Base-by-base conservation (phyloP, 1,140 invertebrate species). In the Drosophila yakuba region DNA sequence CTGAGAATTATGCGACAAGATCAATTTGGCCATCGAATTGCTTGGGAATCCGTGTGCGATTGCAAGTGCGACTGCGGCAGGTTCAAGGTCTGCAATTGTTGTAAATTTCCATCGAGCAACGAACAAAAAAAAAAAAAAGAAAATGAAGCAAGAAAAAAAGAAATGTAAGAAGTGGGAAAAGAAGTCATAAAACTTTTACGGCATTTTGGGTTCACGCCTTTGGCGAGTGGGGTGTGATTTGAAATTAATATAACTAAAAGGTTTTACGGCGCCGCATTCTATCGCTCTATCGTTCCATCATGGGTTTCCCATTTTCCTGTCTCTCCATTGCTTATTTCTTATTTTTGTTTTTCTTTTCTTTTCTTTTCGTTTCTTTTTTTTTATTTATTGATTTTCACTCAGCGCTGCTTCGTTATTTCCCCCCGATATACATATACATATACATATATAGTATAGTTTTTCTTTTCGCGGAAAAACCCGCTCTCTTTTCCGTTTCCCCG, bases 241-340 rank as follows among this genome's bases (percentile, higher is more conserved):
- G 79, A 86, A 88, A 86, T 86, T 86, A 86, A 86, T 86, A 86
- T 83, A 83, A 86, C 83, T 86, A 86, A 86, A 86, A 86, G 83
- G 79, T 86, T 86, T 82, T 86, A 76, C 54, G 83, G 72, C 75
- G 79, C 74, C 39, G 52, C 60, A 56, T 57, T 74, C 56, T 28
- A 57, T 66, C 60, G 35, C 35, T 52, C 51, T 28, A 57, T 66
- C 60, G 35, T 38, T 52, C 51, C 50, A 64, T 67, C 45, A 43
- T 47, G 15, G 14, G 23, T 20, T 48, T 43, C 7, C 38, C n/a
- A 23, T 51, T 74, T 58, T 32, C 10, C 15, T 44, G 54, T 63
- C 45, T 60, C 28, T 41, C 48, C 38, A 32, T 61, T 57, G 4
- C 25, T 25, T 25, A 25, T 25, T 25, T 74, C 25, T 45, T 36